Conservation (phyloP, 2,888 invertebrate species). For the Sarcophaga carnaria region DNA sequence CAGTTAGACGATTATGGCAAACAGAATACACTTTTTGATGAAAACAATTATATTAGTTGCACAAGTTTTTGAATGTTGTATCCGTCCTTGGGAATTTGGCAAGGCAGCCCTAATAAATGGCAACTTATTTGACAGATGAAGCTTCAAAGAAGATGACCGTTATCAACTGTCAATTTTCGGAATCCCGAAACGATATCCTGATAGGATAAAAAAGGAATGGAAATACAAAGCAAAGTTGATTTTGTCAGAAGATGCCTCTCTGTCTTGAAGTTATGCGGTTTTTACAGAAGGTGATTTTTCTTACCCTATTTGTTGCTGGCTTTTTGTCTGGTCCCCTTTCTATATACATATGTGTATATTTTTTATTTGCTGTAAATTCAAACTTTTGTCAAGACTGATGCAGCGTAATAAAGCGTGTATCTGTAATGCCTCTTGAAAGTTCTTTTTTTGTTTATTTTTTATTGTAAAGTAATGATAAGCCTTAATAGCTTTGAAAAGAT, state of each 20-base stretch:
- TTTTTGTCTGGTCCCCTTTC: not conserved
- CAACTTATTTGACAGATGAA: no score
- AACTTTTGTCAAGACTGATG: slow-evolving; percentile 26
- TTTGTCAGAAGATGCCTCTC: not conserved
- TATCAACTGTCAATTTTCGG: no score
- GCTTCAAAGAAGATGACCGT: no score
- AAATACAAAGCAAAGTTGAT: not conserved
- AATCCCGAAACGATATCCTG: no score
- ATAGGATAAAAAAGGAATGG: not conserved
- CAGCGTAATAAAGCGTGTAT: slow-evolving; percentile 38
- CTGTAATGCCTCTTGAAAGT: slow-evolving; percentile 43
- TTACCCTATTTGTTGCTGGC: not conserved
- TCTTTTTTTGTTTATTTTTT: slow-evolving; percentile 28
- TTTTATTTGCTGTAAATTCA: slow-evolving; percentile 18
- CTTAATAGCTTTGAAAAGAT: slow-evolving; percentile 43
- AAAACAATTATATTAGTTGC: no score
- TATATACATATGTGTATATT: not conserved
- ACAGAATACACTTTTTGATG: no score
- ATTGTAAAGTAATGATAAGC: slow-evolving; percentile 57
- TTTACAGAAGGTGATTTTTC: not conserved
- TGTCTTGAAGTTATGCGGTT: not conserved
- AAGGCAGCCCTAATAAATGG: no score
- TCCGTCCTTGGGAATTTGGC: no score
- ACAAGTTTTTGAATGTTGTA: no score
- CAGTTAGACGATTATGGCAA: no score